A percentile compares a stretch with the other conserved stretches of the same genome.
Evolutionary conservation across 1,140 invertebrate species (phyloP).

Genomic region (Conus betulinus): DNA sequence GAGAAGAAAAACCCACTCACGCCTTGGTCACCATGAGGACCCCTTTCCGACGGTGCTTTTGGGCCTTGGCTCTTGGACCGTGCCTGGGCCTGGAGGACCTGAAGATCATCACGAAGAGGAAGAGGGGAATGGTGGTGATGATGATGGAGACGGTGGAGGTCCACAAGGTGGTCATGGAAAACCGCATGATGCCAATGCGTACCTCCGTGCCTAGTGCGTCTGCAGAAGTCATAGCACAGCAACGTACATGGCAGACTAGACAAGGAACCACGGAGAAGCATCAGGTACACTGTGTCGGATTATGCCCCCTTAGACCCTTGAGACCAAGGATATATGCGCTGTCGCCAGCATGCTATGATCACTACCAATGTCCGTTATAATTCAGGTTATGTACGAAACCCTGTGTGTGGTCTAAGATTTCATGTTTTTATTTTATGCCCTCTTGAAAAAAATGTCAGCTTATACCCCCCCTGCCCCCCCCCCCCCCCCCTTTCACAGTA

Average conservation of each 20-base stretch:
- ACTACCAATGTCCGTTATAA: too few relatives aligned
- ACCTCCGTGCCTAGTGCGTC: constrained; percentile 42
- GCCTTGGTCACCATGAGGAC: background rate
- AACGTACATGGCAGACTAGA: background rate
- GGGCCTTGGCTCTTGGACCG: constrained; percentile 13
- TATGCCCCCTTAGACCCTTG: too few relatives aligned
- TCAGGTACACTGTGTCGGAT: background rate
- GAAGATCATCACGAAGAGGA: constrained; percentile 58
- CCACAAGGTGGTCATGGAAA: constrained; percentile 51
- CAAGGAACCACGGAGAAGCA: background rate
- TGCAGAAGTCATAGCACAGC: background rate
- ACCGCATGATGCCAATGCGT: constrained; percentile 46
- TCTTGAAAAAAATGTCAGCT: too few relatives aligned
- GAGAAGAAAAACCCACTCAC: background rate
- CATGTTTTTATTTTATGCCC: too few relatives aligned
- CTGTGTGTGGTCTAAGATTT: too few relatives aligned
- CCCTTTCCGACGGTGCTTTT: background rate
- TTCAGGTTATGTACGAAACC: too few relatives aligned
- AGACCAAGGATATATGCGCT: too few relatives aligned
- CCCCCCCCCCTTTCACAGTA: too few relatives aligned
- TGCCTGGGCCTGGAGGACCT: constrained; percentile 33
- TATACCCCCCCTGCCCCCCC: too few relatives aligned
- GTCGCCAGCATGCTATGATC: too few relatives aligned
- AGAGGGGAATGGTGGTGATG: constrained; percentile 50
- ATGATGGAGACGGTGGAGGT: constrained; percentile 52